Percentiles rank a stretch among this genome's conserved stretches.
These are phyloP conservation scores for Pteropus rufus DNA, from an alignment of 2,797 vertebrate species.

Conservation along the genomic window DNA sequence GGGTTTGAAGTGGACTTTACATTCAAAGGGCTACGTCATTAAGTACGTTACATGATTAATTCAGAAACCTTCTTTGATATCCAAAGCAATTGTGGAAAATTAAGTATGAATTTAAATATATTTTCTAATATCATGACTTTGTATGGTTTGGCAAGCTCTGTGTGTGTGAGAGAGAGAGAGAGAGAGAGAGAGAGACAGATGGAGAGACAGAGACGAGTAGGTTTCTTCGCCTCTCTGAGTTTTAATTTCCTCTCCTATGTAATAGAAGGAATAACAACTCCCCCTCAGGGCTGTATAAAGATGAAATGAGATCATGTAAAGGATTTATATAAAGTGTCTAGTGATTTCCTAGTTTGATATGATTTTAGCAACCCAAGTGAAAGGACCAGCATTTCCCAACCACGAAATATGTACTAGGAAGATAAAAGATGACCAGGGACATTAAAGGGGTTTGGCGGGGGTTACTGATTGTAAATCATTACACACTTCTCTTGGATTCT, in stretches of 20 bases:
- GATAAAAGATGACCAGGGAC: neutral
- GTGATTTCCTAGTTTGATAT: neutral
- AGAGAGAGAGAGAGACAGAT: no score
- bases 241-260: neutral
- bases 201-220: neutral
- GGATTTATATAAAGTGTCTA: neutral
- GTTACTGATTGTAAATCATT: neutral
- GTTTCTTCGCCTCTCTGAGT: neutral
- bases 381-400: neutral
- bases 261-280: neutral
- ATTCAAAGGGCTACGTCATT: neutral
- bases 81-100: constrained; percentile 1
- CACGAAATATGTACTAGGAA: neutral
- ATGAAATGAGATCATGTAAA: neutral
- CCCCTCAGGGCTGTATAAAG: neutral
- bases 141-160: neutral
- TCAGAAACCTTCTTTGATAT: neutral
- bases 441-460: neutral
- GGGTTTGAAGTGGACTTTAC: neutral
- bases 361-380: neutral
- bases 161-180: neutral
- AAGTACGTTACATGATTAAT: neutral
- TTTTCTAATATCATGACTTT: neutral
- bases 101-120: neutral
- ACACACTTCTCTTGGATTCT: neutral